Percentiles rank a stretch among this genome's conserved stretches.
These are phyloP conservation scores for Alcedo atthis DNA, from an alignment of 2,797 vertebrate genomes.

Conservation along the genomic window DNA sequence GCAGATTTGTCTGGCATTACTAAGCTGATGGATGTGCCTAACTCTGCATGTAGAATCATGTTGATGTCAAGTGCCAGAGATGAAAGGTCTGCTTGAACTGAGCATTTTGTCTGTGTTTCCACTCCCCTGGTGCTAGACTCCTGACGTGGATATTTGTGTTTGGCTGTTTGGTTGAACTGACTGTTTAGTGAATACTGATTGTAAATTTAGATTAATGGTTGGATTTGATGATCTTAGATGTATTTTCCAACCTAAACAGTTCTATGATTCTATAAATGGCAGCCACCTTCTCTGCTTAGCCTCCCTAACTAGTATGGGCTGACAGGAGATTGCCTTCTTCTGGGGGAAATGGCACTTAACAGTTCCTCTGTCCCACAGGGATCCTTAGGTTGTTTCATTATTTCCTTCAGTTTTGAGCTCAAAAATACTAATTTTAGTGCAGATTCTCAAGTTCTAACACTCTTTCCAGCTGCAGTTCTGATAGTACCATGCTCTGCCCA, in stretches of 20 bases:
- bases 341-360: accelerated
- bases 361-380: not conserved
- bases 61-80: not conserved
- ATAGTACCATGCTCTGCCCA: not conserved
- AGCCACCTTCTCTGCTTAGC: not conserved
- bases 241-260: too few species aligned
- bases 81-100: not conserved
- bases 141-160: not conserved
- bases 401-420: not conserved
- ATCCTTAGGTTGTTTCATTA: not conserved
- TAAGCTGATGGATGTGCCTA: not conserved
- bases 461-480: not conserved
- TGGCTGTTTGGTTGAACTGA: not conserved
- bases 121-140: not conserved
- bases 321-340: not conserved
- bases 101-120: not conserved
- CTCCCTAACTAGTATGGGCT: not conserved
- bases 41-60: not conserved
- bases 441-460: not conserved
- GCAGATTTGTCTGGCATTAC: not conserved
- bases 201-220: too few species aligned
- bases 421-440: not conserved
- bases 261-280: not conserved
- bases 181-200: not conserved
- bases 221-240: too few species aligned